phyloP scores from a whole-genome alignment of 1,140 invertebrate species.

The Agrypnia vestita region DNA sequence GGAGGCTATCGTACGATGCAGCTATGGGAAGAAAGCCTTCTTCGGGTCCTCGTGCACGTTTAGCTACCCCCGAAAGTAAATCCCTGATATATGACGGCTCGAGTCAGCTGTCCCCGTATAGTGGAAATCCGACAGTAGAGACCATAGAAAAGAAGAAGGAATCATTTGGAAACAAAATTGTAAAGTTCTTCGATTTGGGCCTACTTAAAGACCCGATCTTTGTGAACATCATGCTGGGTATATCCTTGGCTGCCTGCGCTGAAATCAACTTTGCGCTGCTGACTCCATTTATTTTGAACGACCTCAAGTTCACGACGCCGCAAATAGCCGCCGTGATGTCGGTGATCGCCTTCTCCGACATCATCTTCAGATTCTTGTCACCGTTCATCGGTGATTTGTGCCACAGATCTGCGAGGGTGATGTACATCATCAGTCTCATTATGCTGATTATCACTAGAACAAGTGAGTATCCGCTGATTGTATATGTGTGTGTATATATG shows the following conservation, averaged over 20 bases:
- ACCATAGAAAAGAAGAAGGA: constrained; percentile 29
- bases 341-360: constrained; percentile 73
- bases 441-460: constrained; percentile 76
- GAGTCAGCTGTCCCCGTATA: no score
- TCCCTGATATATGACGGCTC: not conserved
- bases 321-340: constrained; percentile 78
- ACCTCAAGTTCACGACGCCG: constrained; percentile 72
- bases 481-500: no score
- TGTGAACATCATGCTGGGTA: constrained; percentile 79
- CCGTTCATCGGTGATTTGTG: constrained; percentile 78
- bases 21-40: not conserved
- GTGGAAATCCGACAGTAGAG: not conserved
- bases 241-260: constrained; percentile 79
- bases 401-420: constrained; percentile 74
- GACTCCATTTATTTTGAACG: constrained; percentile 78
- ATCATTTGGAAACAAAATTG: constrained; percentile 57
- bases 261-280: constrained; percentile 81
- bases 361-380: constrained; percentile 74
- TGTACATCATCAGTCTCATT: constrained; percentile 77
- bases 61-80: not conserved
- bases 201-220: constrained; percentile 75
- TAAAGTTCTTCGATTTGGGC: constrained; percentile 73
- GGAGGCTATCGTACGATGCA: not conserved
- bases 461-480: constrained; percentile 71
- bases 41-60: not conserved